These are phyloP conservation scores for Harmothoe impar DNA, from an alignment of 2,888 invertebrate species.

Conservation along the genomic window DNA sequence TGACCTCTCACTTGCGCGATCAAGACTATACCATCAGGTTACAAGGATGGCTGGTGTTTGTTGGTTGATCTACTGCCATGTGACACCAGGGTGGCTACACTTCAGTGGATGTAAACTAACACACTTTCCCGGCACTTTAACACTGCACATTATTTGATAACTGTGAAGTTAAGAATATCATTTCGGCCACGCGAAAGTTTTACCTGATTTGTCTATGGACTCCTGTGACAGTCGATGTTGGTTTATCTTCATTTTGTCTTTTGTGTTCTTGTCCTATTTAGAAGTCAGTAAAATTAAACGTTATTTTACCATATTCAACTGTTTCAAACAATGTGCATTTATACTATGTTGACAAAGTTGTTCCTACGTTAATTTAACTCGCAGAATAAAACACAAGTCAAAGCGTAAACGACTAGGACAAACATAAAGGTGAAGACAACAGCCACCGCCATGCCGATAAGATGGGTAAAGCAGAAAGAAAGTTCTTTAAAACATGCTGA, in stretches of 20 bases:
- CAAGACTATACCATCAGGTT: no score
- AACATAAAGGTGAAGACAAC: neutral
- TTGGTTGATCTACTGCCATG: no score
- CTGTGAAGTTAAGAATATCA: no score
- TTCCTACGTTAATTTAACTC: neutral
- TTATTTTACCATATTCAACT: neutral
- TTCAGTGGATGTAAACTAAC: no score
- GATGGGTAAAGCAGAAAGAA: neutral
- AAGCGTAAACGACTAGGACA: neutral
- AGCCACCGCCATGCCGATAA: conserved; percentile 1
- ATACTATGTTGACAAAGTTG: no score
- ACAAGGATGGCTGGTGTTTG: no score
- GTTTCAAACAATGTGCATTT: neutral
- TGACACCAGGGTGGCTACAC: no score
- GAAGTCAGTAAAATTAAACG: neutral
- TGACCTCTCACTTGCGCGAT: no score
- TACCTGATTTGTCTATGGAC: conserved; percentile 41
- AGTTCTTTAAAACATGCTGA: conserved; percentile 4
- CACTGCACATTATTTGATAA: no score
- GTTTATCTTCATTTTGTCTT: conserved; percentile 78
- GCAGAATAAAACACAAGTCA: neutral
- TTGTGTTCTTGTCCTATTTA: conserved; percentile 68
- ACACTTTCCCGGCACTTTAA: no score
- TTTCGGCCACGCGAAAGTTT: no score
- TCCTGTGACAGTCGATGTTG: conserved; percentile 60